phyloP scores from a whole-genome alignment of 2,113 vertebrate species.

The Camelus bactrianus region DNA sequence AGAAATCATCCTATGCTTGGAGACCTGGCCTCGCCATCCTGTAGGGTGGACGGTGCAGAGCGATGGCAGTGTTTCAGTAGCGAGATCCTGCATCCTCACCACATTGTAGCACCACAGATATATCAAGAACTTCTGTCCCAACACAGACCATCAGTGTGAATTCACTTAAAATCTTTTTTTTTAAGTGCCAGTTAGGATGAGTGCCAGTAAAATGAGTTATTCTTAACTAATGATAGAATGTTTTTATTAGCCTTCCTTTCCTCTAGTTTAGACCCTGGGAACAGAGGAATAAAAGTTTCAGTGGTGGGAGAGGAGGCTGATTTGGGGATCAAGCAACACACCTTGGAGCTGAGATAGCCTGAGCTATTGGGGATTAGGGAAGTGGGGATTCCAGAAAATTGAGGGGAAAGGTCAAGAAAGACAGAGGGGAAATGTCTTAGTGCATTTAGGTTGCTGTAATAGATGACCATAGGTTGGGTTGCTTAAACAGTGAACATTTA shows the following conservation, averaged over 20 bases:
- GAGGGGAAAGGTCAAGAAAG: background rate
- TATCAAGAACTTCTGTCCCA: background rate
- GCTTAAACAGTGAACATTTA: background rate
- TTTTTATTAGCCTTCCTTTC: background rate
- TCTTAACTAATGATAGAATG: background rate
- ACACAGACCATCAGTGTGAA: background rate
- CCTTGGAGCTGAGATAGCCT: background rate
- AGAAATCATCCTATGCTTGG: fast-evolving
- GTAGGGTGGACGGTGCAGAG: fast-evolving
- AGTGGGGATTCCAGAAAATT: background rate
- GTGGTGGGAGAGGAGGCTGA: background rate
- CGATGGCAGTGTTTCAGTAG: background rate
- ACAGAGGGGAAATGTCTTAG: background rate
- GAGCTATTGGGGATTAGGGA: background rate
- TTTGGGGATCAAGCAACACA: background rate
- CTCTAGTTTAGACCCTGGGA: background rate
- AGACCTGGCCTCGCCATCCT: background rate
- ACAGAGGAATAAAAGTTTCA: background rate
- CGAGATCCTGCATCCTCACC: background rate
- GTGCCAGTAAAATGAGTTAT: background rate
- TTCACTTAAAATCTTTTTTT: background rate
- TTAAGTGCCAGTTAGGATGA: background rate
- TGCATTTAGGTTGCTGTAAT: background rate
- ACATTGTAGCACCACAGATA: background rate
- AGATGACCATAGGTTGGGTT: background rate